These are phyloP conservation scores for Vidua macroura DNA, from an alignment of 2,113 vertebrate genomes.

Conservation along the genomic window DNA sequence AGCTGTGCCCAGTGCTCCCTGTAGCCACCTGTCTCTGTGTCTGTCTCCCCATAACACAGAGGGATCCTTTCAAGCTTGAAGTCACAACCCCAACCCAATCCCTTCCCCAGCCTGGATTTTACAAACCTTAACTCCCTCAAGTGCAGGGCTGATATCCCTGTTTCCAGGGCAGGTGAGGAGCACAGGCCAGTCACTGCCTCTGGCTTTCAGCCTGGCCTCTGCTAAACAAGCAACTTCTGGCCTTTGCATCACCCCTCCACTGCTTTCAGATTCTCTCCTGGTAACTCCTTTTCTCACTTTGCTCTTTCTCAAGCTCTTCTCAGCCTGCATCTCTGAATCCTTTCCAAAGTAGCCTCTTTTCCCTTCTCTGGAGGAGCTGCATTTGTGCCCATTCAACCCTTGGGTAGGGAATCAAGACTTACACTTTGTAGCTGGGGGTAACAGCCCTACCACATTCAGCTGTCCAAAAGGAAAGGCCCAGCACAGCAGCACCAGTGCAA, in stretches of 20 bases:
- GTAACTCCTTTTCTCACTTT: background rate
- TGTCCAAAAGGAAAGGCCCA: background rate
- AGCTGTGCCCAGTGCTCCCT: background rate
- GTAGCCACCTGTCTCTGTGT: background rate
- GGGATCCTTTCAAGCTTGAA: background rate
- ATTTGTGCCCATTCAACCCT: background rate
- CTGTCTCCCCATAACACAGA: fast-evolving
- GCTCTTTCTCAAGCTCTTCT: background rate
- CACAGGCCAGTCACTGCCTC: background rate
- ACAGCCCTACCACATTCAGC: background rate
- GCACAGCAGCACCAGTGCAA: background rate
- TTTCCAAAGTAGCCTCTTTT: background rate
- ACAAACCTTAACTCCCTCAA: background rate
- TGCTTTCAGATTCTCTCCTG: background rate
- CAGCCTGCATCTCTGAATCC: background rate
- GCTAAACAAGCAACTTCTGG: background rate
- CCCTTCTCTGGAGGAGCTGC: background rate
- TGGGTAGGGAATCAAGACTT: background rate
- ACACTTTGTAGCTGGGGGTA: background rate
- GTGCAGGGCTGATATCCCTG: background rate
- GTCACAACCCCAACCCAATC: background rate
- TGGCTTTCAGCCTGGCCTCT: background rate
- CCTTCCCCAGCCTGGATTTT: background rate
- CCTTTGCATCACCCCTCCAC: background rate
- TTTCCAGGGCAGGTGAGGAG: background rate